Evolutionary conservation across 2,888 invertebrate genomes (phyloP), one percentile per base, ranked within the genome.

Genomic region (Leptinotarsa peninsularis): DNA sequence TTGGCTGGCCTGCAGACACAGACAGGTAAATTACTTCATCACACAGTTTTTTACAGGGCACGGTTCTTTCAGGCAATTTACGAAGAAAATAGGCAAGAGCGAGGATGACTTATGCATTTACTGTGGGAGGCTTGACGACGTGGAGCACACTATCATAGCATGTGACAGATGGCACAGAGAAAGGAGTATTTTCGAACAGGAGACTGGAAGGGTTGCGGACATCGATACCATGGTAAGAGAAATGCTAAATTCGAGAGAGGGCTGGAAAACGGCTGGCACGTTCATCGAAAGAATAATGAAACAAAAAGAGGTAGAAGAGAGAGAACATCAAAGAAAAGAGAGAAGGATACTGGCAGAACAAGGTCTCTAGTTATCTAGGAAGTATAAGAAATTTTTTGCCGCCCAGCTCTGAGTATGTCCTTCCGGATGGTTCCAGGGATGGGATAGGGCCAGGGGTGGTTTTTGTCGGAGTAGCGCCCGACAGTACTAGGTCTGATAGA

Each of bases 111-210:
- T 18, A 18, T 18, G 18, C 18, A 18, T 18, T 18, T 18, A 18
- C 18, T 18, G 18, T 18, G 18, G 18, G 18, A 18, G 18, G 18
- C 18, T 18, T 18, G 18, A 18, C 21, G 21, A n/a, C 14, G 21
- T 14, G 15, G 67, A 67, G 52, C 67, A 67, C n/a, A 67, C 67
- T 23, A 18, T 67, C 17, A 21, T 52, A 13, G 23, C 1, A 14
- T 67, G 67, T 17, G 15, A 50, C 23, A 50, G 67, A 23, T 67
- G 67, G 67, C n/a, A 33, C 2, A 3, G n/a, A 17, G 66, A 66
- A 18, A 43, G 66, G 7, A 43, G n/a, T 0, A 13, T 15, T n/a
- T 33, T 33, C n/a, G 27, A 18, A 17, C 10, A 43, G 33, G 49
- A 43, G 3, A 17, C 33, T 1, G 66, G 49, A 3, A 33, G 3